Conservation (phyloP, 2,113 vertebrate species). For the Tretioscincus oriximinensis region DNA sequence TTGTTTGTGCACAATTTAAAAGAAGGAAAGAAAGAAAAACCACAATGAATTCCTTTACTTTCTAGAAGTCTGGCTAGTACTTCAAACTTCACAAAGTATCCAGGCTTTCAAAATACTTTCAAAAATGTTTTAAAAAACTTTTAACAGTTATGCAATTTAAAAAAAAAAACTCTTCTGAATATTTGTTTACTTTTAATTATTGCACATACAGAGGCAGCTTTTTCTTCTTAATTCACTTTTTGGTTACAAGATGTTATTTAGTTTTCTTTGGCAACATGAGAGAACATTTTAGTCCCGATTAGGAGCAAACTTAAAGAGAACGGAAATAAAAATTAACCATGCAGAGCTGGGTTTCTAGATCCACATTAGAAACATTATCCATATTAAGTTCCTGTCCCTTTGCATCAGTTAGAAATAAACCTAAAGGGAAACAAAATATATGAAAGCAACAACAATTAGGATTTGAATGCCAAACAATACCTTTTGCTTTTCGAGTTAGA, state of each 20-base stretch:
- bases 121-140: no score
- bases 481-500: constrained; percentile 32
- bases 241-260: constrained; percentile 16
- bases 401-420: not conserved
- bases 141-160: not conserved
- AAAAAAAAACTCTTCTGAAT: not conserved
- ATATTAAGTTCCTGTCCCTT: not conserved
- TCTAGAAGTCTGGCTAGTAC: not conserved
- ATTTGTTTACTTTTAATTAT: constrained; percentile 10
- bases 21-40: constrained; percentile 20
- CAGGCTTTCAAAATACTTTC: not conserved
- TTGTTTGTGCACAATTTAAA: not conserved
- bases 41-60: not conserved
- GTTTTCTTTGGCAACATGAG: constrained; percentile 25
- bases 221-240: constrained; percentile 10
- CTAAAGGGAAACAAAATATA: no score
- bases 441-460: not conserved
- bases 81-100: constrained; percentile 8
- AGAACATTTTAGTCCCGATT: not conserved
- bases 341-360: no score
- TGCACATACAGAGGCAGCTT: not conserved
- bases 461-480: constrained; percentile 41
- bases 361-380: no score
- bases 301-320: constrained; percentile 9
- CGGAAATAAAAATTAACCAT: not conserved